Evolutionary conservation across 2,113 vertebrate species (phyloP), one percentile per base, ranked within the genome.

Genomic region (Rhynchopsitta pachyrhyncha): DNA sequence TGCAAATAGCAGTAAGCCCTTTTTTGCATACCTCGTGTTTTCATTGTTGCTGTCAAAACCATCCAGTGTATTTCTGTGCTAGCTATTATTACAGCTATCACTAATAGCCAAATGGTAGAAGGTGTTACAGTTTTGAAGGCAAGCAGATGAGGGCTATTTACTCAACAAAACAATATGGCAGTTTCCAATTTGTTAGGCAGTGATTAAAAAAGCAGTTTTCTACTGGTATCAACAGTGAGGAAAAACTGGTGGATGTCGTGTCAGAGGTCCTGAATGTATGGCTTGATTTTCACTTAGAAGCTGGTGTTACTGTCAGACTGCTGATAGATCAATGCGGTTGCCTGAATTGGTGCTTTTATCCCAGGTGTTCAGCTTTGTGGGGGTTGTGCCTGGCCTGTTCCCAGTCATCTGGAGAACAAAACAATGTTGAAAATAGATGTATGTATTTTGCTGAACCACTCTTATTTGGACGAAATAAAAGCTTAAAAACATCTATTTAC

Each of bases 281-380:
- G 78, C 71, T 64, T 42, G 89, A 2, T 79, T 69, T 37, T 7
- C 90, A 37, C 44, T 1, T 33, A 53, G 90, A 39, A 87, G 82
- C 57, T 49, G 69, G 35, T 29, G 0, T 7, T 46, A 1, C 69
- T 63, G 88, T 98, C 99, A 99, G 70, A 99, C 98, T 0, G 99
- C 98, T 1, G 99, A 99, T 67, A 99, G 98, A 97, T 99, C 99
- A 47, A 99, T 97, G 22, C 98, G 98, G 97, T 99, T 99, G 27
- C 98, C 98, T 8, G 99, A 99, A 87, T 98, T 99, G 97, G 95
- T 99, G 97, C 99, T 99, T 97, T 98, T 99, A 92, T 99, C 99
- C 99, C 99, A 99, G 11, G 98, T 99, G 97, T 99, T 98, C 96
- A 99, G 98, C 96, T 98, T 99, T 3, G 98, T 98, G 64, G 99